These are phyloP conservation scores for Hozukius guyotensis DNA, from an alignment of 2,797 vertebrate species.

Conservation along the genomic window DNA sequence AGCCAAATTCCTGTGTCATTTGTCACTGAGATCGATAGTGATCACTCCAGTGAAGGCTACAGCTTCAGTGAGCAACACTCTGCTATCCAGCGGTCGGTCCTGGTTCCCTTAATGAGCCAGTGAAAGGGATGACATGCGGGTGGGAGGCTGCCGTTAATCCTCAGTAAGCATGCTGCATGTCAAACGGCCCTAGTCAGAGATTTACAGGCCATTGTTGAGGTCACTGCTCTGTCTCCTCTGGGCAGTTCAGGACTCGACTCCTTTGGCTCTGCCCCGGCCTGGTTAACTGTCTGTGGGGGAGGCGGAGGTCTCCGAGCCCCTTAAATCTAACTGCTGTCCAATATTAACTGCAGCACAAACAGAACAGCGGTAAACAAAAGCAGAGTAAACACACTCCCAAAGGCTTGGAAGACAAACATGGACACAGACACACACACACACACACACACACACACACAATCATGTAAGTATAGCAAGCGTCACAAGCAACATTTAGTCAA, in stretches of 20 bases:
- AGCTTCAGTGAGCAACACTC: slow-evolving; percentile 18
- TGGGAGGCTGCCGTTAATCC: slow-evolving; percentile 64
- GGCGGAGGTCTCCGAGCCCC: slow-evolving; percentile 49
- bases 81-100: slow-evolving; percentile 17
- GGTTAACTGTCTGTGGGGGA: slow-evolving; percentile 53
- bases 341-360: slow-evolving; percentile 87
- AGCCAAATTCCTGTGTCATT: slow-evolving; percentile 44
- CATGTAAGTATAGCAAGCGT: background rate
- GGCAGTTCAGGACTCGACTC: slow-evolving; percentile 33
- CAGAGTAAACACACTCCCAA: slow-evolving; percentile 80
- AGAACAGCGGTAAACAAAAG: slow-evolving; percentile 81
- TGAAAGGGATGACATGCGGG: slow-evolving; percentile 41
- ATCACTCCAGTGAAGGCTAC: slow-evolving; percentile 34
- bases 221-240: slow-evolving; percentile 44
- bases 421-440: background rate
- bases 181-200: slow-evolving; percentile 41
- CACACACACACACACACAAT: slow-evolving; percentile 12
- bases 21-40: slow-evolving; percentile 45
- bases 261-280: slow-evolving; percentile 32
- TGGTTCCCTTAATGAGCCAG: slow-evolving; percentile 52
- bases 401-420: slow-evolving; percentile 70
- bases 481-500: background rate
- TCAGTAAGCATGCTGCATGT: slow-evolving; percentile 66
- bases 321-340: slow-evolving; percentile 80
- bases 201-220: slow-evolving; percentile 45